A percentile compares a stretch with the other conserved stretches of the same genome.
Evolutionary conservation across 2,113 vertebrate species (phyloP).

Genomic region (mouse (Mus musculus)): DNA sequence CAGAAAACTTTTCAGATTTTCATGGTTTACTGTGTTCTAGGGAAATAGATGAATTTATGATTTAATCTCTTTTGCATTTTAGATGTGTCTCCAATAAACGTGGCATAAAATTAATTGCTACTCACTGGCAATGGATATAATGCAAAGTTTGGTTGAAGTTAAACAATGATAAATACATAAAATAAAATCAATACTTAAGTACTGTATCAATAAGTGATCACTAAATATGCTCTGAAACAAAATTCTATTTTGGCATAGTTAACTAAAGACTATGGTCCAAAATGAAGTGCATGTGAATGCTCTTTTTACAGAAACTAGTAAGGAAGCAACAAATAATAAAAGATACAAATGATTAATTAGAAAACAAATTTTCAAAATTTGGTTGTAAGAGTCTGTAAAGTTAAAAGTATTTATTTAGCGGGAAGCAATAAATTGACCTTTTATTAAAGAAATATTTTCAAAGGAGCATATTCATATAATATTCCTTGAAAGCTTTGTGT

Average conservation of each 20-base stretch:
- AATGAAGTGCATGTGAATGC: background rate
- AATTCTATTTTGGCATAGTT: background rate
- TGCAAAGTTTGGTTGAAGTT: constrained; percentile 53
- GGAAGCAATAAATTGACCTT: constrained; percentile 18
- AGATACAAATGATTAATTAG: background rate
- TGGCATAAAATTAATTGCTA: constrained; percentile 76
- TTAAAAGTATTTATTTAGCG: background rate
- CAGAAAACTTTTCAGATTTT: constrained; percentile 40
- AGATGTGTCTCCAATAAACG: constrained; percentile 78
- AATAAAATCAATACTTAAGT: constrained; percentile 44
- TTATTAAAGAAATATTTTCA: constrained; percentile 61
- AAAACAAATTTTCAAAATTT: background rate
- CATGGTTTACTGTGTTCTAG: constrained; percentile 24
- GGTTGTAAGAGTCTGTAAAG: background rate
- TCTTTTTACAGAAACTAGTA: background rate
- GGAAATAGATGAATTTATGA: constrained; percentile 44
- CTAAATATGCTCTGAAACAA: background rate
- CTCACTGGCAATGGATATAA: constrained; percentile 40
- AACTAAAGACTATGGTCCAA: constrained; percentile 1
- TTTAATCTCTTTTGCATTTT: constrained; percentile 76
- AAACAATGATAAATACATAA: constrained; percentile 44
- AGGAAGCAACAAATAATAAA: background rate
- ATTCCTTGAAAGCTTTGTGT: background rate
- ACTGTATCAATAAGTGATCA: background rate
- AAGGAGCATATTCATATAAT: background rate